Percentiles rank a stretch among this genome's conserved stretches.
Conservation (phyloP, 2,797 vertebrate species). For the Xerus rutilus region DNA sequence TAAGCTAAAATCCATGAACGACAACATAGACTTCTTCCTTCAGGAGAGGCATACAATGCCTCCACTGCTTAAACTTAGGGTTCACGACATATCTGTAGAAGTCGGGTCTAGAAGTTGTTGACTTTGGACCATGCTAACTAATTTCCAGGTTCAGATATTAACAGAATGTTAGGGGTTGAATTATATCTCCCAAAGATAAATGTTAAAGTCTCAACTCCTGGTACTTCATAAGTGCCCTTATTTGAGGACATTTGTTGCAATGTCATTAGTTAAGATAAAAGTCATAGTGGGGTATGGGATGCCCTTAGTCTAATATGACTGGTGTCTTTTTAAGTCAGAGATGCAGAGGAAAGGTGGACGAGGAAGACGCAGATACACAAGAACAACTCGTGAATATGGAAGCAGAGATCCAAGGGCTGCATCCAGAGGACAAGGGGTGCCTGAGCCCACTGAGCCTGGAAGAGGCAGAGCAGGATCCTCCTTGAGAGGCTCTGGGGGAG, state of each 20-base stretch:
- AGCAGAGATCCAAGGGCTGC: neutral
- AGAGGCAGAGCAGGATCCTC: fast-evolving
- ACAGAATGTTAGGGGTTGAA: neutral
- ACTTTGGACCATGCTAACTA: neutral
- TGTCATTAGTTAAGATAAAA: neutral
- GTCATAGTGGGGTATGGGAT: neutral
- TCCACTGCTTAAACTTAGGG: neutral
- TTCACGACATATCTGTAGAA: neutral
- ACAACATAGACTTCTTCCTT: conserved; percentile 21
- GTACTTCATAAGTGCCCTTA: neutral
- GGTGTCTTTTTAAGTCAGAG: neutral
- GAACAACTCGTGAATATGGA: too few species aligned
- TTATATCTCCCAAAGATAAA: neutral
- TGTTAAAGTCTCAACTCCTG: neutral
- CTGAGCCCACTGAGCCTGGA: neutral
- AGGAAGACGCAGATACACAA: neutral
- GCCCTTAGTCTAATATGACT: neutral
- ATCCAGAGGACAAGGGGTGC: neutral
- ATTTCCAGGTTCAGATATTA: neutral
- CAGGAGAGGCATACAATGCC: neutral
- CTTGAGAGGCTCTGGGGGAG: neutral
- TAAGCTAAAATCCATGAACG: neutral
- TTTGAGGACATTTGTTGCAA: neutral
- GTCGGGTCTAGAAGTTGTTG: neutral
- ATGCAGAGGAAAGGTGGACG: neutral